Base-by-base conservation (phyloP, 2,888 invertebrate species). In the Pseudoips prasinana region DNA sequence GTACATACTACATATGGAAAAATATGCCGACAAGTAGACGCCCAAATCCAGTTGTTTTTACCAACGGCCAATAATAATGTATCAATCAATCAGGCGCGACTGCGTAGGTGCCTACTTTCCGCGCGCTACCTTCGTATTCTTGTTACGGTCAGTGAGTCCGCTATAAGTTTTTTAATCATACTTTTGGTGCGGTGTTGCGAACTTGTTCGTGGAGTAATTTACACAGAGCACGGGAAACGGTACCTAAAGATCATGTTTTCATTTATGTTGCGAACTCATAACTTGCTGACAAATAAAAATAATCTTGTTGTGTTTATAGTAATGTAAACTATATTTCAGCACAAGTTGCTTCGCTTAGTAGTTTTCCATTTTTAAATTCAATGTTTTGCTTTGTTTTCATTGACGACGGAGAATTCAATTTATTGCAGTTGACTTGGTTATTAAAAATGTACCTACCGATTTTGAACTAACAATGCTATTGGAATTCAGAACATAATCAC, bases 91-190 rank as follows among this genome's bases (percentile, higher is more conserved):
- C 58, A 45, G 45, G 39, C 29, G 39, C 30, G 33, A 33, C 18
- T 17, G 25, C 27, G 33, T 41, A 34, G 34, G 39, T 59, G 42
- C 46, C 40, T 46, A 47, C 33, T 46, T 55, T 50, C 46, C 38
- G 37, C 2, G 20, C 20, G 20, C 14, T 20, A 7, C 20, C 20
- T 20, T 20, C n/a, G 4, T 40, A 48, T 48, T 52, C 38, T 53
- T 43, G 46, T 20, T 64, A 59, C 64, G 65, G 65, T 64, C 66
- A 62, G 55, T 53, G 59, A 62, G 58, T 66, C 58, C 39, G 52
- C 42, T 63, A 63, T 58, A 69, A 69, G 69, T 69, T 69, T 69
- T 69, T 69, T 66, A 69, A 69, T 69, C 68, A 69, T 68, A 69
- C 68, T 67, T 69, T 58, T 62, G 49, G 64, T 59, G 63, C 53